Conservation (phyloP, 1,140 invertebrate genomes). For the Camponotus vicinus region DNA sequence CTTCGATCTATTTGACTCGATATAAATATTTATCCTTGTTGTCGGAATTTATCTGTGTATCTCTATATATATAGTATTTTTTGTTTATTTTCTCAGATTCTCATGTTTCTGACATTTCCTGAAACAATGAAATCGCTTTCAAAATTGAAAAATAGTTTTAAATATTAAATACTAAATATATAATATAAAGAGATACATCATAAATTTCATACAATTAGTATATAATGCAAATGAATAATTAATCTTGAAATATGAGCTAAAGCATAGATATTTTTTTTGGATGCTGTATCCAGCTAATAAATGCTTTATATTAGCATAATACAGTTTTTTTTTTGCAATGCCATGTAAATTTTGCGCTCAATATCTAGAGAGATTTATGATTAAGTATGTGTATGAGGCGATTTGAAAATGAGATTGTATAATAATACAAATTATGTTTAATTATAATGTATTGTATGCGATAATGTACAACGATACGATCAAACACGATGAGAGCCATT, state of each 20-base stretch:
- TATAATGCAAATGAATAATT: background rate
- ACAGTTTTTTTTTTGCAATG: background rate
- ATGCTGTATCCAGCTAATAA: background rate
- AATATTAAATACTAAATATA: background rate
- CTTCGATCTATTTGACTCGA: background rate
- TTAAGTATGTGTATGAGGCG: background rate
- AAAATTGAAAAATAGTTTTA: background rate
- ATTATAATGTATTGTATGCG: background rate
- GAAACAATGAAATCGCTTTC: background rate
- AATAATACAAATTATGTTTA: background rate
- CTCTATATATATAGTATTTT: background rate
- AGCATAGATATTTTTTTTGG: background rate
- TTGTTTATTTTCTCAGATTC: constrained; percentile 5
- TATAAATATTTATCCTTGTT: background rate
- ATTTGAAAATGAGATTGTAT: background rate
- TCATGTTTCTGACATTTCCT: background rate
- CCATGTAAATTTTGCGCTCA: background rate
- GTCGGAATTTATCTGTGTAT: background rate
- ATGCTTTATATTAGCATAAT: background rate
- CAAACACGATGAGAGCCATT: background rate
- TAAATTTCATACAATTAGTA: background rate
- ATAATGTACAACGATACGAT: background rate
- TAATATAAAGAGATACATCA: background rate
- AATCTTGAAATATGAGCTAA: background rate
- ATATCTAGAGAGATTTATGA: background rate